A percentile compares a stretch with the other conserved stretches of the same genome.
Evolutionary conservation across 2,113 vertebrate species (phyloP).

Genomic region (Tamias sibiricus): DNA sequence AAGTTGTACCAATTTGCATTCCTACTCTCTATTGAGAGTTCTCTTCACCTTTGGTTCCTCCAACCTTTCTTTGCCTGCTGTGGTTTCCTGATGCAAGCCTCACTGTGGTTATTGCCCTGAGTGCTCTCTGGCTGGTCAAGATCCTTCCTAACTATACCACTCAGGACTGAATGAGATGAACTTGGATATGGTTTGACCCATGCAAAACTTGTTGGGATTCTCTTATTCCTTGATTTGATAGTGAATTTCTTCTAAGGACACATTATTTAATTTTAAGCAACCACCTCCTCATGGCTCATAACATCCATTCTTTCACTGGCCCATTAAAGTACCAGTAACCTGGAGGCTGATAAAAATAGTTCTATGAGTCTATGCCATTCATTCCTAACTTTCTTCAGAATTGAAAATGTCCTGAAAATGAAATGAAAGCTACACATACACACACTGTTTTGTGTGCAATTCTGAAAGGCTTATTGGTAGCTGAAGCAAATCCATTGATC

Average conservation of each 20-base stretch:
- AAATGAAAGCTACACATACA: neutral
- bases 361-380: neutral
- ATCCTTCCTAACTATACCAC: neutral
- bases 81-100: neutral
- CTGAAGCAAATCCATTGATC: neutral
- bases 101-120: neutral
- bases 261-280: neutral
- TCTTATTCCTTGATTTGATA: neutral
- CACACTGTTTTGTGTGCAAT: neutral
- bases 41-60: neutral
- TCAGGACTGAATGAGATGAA: neutral
- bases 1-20: neutral
- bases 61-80: neutral
- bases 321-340: neutral
- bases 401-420: neutral
- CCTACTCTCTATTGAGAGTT: neutral
- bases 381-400: neutral
- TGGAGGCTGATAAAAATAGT: neutral
- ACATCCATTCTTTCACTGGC: neutral
- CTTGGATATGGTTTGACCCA: too few relatives aligned
- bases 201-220: neutral
- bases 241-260: neutral
- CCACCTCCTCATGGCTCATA: neutral
- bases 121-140: neutral
- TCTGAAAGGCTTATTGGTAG: neutral